phyloP scores from a whole-genome alignment of 1,140 invertebrate genomes.

The Thaumatotibia leucotreta region DNA sequence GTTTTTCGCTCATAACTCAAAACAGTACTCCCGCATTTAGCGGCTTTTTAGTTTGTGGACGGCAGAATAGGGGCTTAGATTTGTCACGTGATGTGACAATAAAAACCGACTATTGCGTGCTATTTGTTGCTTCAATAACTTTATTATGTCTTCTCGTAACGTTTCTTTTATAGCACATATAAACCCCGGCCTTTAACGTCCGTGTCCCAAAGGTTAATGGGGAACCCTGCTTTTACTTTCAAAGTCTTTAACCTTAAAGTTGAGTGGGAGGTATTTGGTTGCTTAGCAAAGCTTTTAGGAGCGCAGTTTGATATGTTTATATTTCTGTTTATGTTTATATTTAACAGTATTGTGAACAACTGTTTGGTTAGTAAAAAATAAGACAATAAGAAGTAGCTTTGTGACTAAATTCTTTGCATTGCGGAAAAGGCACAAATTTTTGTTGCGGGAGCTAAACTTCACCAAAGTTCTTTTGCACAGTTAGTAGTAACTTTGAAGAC shows the following conservation, averaged over 20 bases:
- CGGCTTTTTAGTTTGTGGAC: no score
- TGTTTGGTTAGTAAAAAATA: background rate
- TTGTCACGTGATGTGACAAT: constrained; percentile 43
- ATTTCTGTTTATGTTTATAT: background rate
- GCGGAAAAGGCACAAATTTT: background rate
- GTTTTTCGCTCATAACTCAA: no score
- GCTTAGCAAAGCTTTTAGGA: background rate
- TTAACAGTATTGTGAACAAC: background rate
- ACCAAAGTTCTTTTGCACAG: no score
- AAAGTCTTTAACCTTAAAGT: constrained; percentile 18
- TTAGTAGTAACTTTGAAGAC: no score
- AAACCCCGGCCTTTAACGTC: constrained; percentile 21
- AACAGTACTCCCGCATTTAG: no score
- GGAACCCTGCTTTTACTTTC: constrained; percentile 20
- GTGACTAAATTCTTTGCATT: background rate
- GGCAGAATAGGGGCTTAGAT: constrained; percentile 44
- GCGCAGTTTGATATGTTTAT: background rate
- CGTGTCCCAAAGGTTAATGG: constrained; percentile 9
- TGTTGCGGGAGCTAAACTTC: no score
- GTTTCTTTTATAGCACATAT: constrained; percentile 25
- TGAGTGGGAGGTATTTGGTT: background rate
- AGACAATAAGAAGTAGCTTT: background rate
- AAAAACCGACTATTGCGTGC: constrained; percentile 32
- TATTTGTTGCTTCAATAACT: constrained; percentile 30
- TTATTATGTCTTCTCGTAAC: constrained; percentile 20